Evolutionary conservation across 2,113 vertebrate species (phyloP), one percentile per base, ranked within the genome.

Genomic region (Ageneiosus marmoratus): DNA sequence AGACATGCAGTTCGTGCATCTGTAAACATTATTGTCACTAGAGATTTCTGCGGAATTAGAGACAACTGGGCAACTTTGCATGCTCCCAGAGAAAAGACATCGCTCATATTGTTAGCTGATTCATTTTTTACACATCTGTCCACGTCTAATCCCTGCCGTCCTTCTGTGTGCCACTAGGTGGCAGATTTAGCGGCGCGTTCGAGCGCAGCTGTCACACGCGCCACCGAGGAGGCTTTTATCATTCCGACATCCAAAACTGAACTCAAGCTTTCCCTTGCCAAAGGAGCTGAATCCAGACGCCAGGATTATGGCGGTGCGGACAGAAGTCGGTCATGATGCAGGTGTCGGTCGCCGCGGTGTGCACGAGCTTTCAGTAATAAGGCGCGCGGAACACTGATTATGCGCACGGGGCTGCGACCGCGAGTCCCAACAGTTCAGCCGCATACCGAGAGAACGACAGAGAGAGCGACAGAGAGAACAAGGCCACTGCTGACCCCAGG

Each of bases 381-480:
- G 11, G 55, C 76, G 76, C 76, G 37, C 76, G 55, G 37, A 60
- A 34, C 76, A 60, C 76, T 78, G 76, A 78, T 78, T 78, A 78
- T 78, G 73, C 73, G 51, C 73, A 76, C 73, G 50, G 76, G 56
- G 76, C 53, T 78, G 76, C 76, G 76, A 78, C 53, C 56, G 53
- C 55, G 55, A 44, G 76, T 78, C 76, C 76, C 55, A 60, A 27
- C 53, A 41, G 55, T 78, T 78, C 34, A 46, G 22, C 37, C 37
- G 55, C 55, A 78, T 78, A 78, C 76, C 18, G 76, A 46, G 34
- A 78, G 44, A 50, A 27, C 48, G 55, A 44, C 22, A 20, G 76
- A 60, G 24, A 60, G 13, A 78, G 27, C 44, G 1, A 44, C 22
- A 20, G 76, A 60, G 24, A 60, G 13, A 78, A 27, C 44, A n/a